phyloP scores from a whole-genome alignment of 1,140 invertebrate species.

The Calycopis cecrops region DNA sequence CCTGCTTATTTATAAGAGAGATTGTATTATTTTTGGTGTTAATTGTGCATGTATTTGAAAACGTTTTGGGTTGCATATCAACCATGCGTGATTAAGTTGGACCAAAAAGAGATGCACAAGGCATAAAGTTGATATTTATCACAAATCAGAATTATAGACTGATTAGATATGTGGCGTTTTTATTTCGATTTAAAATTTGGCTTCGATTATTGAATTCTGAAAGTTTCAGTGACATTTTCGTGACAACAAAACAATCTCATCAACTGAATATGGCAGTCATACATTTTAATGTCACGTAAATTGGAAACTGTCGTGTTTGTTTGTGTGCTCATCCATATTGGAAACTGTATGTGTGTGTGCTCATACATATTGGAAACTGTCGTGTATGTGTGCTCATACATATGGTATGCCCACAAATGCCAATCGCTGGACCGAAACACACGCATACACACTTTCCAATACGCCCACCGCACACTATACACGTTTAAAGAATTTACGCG shows the following conservation, averaged over 20 bases:
- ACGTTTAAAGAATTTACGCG: neutral
- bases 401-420: conserved; percentile 32
- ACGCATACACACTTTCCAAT: conserved; percentile 56
- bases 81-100: too few species aligned
- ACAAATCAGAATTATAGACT: too few species aligned
- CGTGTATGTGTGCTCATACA: neutral
- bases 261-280: neutral
- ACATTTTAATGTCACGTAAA: conserved; percentile 10
- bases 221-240: conserved; percentile 6
- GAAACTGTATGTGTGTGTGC: neutral
- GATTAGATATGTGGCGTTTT: too few species aligned
- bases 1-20: too few species aligned
- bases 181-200: too few species aligned
- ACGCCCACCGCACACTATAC: conserved; percentile 14
- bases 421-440: conserved; percentile 50
- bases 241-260: neutral
- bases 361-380: neutral
- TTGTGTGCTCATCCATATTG: neutral
- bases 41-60: too few species aligned
- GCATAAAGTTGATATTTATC: too few species aligned
- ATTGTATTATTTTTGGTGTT: too few species aligned
- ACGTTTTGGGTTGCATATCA: too few species aligned
- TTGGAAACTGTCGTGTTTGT: neutral
- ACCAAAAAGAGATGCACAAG: too few species aligned
- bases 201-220: conserved; percentile 11